A percentile compares a stretch with the other conserved stretches of the same genome.
Evolutionary conservation across 2,797 vertebrate genomes (phyloP).

Genomic region (Anguilla obscura): DNA sequence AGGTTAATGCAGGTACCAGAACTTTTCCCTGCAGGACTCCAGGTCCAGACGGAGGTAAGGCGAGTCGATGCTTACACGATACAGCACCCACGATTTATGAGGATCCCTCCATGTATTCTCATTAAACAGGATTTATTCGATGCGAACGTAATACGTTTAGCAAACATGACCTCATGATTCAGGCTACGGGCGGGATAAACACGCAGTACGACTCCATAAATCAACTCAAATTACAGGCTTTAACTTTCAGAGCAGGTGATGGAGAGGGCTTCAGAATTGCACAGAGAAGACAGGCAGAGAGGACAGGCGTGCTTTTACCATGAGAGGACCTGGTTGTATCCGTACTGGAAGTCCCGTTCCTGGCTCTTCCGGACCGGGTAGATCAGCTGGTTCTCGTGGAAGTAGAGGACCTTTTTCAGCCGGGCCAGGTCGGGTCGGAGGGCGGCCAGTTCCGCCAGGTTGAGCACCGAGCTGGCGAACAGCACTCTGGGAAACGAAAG

Average conservation of each 20-base stretch:
- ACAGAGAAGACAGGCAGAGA: not conserved
- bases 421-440: constrained; percentile 88
- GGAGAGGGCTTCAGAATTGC: not conserved
- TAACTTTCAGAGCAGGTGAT: constrained; percentile 10
- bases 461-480: constrained; percentile 92
- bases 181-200: not conserved
- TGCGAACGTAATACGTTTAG: not conserved
- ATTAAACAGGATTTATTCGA: constrained; percentile 22
- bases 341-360: constrained; percentile 84
- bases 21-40: not conserved
- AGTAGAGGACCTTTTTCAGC: constrained; percentile 93
- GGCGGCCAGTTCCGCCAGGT: constrained; percentile 88
- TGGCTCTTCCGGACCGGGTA: constrained; percentile 84
- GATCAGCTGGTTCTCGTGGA: constrained; percentile 95
- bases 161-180: constrained; percentile 18
- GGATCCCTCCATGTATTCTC: not conserved
- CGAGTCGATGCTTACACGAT: not conserved
- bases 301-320: constrained; percentile 71
- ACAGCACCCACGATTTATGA: not conserved
- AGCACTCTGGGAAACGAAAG: constrained; percentile 77
- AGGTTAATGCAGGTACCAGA: not conserved
- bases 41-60: not conserved
- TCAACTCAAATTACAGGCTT: constrained; percentile 12
- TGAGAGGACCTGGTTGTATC: constrained; percentile 97
- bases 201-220: not conserved